Conservation (phyloP, 1,140 invertebrate species). For the Panagrolaimus sp. region DNA sequence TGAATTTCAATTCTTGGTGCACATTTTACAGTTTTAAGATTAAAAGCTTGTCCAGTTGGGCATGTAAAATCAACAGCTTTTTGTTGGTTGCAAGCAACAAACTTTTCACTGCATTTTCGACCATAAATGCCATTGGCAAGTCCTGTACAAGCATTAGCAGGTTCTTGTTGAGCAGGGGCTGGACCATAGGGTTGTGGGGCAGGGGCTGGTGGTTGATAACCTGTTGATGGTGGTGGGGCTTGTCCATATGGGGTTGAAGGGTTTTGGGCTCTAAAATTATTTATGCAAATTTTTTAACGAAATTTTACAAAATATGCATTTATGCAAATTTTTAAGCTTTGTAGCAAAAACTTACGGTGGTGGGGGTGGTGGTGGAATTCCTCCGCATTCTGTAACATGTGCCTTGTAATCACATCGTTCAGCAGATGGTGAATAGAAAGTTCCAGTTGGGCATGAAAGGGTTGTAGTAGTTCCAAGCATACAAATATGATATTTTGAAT, state of each 20-base stretch:
- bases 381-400: conserved; percentile 21
- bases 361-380: background rate
- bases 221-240: background rate
- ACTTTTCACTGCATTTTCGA: conserved; percentile 5
- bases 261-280: too few species aligned
- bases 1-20: background rate
- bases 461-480: background rate
- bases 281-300: too few species aligned
- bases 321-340: too few species aligned
- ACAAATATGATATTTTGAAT: background rate
- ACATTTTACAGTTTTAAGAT: background rate
- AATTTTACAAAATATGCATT: too few species aligned
- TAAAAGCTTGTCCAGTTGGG: background rate
- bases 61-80: conserved; percentile 25
- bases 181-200: too few species aligned
- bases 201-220: background rate
- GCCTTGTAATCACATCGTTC: conserved; percentile 14
- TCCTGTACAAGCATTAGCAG: background rate
- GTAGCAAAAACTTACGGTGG: background rate
- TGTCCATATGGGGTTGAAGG: background rate
- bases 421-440: conserved; percentile 8
- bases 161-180: background rate
- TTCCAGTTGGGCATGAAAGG: background rate
- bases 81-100: conserved; percentile 21
- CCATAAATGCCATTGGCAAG: background rate